Evolutionary conservation across 2,888 invertebrate genomes (phyloP), one percentile per base, ranked within the genome.

Genomic region (Protonemura montana): DNA sequence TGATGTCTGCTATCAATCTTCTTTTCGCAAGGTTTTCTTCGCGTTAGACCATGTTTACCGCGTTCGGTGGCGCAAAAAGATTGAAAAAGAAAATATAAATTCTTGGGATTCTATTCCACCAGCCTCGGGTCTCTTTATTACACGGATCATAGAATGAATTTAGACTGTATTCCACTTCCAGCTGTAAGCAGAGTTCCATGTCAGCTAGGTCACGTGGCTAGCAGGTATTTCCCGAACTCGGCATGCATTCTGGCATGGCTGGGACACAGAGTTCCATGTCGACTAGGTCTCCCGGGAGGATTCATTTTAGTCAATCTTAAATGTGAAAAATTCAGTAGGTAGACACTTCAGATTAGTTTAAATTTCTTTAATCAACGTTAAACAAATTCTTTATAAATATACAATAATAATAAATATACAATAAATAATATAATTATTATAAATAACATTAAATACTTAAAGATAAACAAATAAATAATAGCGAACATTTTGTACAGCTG

Each of bases 1-100:
- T 59, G 59, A 59, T 59, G 59, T 59, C 59, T 59, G 59, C 59
- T 21, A 59, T 59, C 59, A 59, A 59, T 59, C 59, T 59, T 59
- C 59, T 59, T 59, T 59, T 59, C 59, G 59, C 59, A 59, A 59
- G 59, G 59, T 59, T 59, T 59, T 59, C 10, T 13, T 10, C 59
- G 21, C 41, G 41, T 41, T n/a, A n/a, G 35, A 35, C 59, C 1
- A 2, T 59, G 59, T 59, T 59, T 10, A 59, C 21, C 59, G 59
- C 13, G 1, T 21, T 21, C 13, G 59, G 59, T 59, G 59, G 35
- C 35, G 35, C 35, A 35, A 35, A 35, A 35, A 35, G 35, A n/a
- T n/a, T n/a, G n/a, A n/a, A 10, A 35, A 10, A 6, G 3, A 10
- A 3, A 35, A 35, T 35, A 35, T 6, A 35, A 35, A 35, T 35